Evolutionary conservation across 2,888 invertebrate species (phyloP).

Genomic region (Melangyna quadrimaculata): DNA sequence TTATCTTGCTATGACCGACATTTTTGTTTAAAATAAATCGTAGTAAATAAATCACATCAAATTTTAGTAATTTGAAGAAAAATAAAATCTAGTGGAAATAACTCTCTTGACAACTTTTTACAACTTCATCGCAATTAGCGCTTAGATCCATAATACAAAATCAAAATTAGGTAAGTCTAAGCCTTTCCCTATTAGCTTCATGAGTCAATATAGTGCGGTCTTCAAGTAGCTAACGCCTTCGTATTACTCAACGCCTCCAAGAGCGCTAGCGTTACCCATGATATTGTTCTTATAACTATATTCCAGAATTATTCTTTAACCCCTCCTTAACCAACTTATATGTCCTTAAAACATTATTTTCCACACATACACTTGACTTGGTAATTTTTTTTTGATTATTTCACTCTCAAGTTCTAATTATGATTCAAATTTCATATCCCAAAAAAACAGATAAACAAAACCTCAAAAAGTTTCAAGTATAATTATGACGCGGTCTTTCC

Average conservation of each 20-base stretch:
- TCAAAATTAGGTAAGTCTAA: no score
- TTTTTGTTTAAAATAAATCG: no score
- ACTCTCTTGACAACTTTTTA: no score
- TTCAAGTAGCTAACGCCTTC: neutral
- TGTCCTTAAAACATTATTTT: neutral
- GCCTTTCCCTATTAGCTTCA: neutral
- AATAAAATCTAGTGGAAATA: no score
- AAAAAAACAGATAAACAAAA: neutral
- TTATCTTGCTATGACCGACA: no score
- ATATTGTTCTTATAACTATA: no score
- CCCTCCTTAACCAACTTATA: neutral
- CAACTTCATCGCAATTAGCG: no score
- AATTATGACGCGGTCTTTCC: neutral
- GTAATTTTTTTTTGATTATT: neutral
- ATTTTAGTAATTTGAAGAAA: no score
- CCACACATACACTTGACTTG: neutral
- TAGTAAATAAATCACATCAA: no score
- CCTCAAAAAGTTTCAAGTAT: slow-evolving; percentile 3
- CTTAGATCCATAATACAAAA: no score
- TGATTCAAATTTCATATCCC: slow-evolving; percentile 1
- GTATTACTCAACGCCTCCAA: neutral
- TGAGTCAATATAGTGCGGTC: neutral
- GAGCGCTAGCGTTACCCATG: no score
- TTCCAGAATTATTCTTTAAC: no score
- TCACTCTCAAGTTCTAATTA: slow-evolving; percentile 18